A percentile compares a stretch with the other conserved stretches of the same genome.
Conservation (phyloP, 2,797 vertebrate genomes). For the Macrochelys suwanniensis region DNA sequence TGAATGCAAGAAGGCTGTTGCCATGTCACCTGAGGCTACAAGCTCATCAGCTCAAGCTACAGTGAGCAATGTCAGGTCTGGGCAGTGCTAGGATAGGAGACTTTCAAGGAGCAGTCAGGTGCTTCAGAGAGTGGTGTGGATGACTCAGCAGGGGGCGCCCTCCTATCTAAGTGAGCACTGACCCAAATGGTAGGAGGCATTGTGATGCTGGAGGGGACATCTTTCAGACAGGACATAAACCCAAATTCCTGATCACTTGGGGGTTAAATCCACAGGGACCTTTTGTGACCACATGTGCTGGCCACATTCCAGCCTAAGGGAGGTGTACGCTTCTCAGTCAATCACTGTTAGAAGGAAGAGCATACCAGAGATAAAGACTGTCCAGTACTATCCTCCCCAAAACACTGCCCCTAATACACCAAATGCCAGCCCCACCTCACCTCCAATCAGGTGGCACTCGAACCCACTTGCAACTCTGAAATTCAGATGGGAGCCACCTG, state of each 20-base stretch:
- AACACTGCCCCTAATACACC: neutral
- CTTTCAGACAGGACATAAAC: neutral
- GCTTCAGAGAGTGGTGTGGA: fast-evolving
- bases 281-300: neutral
- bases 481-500: neutral
- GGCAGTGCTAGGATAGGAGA: neutral
- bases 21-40: fast-evolving
- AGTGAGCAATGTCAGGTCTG: neutral
- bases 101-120: neutral
- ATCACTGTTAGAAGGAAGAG: neutral
- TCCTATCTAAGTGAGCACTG: neutral
- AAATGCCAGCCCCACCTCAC: neutral
- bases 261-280: too few species aligned
- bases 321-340: neutral
- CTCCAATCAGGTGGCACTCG: neutral
- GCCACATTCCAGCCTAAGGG: neutral
- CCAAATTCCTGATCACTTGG: neutral
- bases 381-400: neutral
- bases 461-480: fast-evolving
- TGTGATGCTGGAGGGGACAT: neutral
- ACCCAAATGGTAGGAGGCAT: neutral
- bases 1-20: fast-evolving
- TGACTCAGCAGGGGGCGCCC: neutral
- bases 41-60: neutral
- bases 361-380: neutral